A percentile compares a stretch with the other conserved stretches of the same genome.
Evolutionary conservation across 2,797 vertebrate species (phyloP).

Genomic region (Cetoscarus ocellatus): DNA sequence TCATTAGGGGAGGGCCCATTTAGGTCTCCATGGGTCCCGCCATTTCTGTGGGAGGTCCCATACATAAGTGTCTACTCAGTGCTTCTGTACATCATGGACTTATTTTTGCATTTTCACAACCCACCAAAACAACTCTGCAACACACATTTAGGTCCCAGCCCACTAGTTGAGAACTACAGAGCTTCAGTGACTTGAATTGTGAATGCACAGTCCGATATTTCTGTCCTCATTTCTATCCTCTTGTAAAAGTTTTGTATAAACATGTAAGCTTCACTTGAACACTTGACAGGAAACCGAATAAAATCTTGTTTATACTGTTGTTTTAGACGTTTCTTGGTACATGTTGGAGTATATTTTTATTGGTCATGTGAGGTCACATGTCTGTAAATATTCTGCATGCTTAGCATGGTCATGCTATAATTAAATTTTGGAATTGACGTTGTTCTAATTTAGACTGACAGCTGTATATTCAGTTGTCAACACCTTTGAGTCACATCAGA

Average conservation of each 20-base stretch:
- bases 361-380: not conserved
- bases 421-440: not conserved
- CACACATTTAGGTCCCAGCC: too few relatives aligned
- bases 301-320: conserved; percentile 72
- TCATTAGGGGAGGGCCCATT: too few relatives aligned
- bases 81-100: too few relatives aligned
- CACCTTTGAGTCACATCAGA: not conserved
- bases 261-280: conserved; percentile 58
- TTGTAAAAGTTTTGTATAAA: conserved; percentile 69
- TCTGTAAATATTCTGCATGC: not conserved
- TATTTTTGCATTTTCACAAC: too few relatives aligned
- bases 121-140: too few relatives aligned
- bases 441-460: conserved; percentile 14
- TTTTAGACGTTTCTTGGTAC: conserved; percentile 12
- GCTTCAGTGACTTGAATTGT: conserved; percentile 18
- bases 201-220: conserved; percentile 31
- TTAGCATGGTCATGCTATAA: not conserved
- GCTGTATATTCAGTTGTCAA: not conserved
- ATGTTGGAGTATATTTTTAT: conserved; percentile 1
- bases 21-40: too few relatives aligned
- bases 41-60: too few relatives aligned
- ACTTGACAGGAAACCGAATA: conserved; percentile 66
- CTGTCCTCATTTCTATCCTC: conserved; percentile 17
- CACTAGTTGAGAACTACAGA: not conserved
- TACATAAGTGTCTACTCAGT: too few relatives aligned